These are phyloP conservation scores for Manduca sexta DNA, from an alignment of 1,140 invertebrate genomes.

Conservation along the genomic window DNA sequence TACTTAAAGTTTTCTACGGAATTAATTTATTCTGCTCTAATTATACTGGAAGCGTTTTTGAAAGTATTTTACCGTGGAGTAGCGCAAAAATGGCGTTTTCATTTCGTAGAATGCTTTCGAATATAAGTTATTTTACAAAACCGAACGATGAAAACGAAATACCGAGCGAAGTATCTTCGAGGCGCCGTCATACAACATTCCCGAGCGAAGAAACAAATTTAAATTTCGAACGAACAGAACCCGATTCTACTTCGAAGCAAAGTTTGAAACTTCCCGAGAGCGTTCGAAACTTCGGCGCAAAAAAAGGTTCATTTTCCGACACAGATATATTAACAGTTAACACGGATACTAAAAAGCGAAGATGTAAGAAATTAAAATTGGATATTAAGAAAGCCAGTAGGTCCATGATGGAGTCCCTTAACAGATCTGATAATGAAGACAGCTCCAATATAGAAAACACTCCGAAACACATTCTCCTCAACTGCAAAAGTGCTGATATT, in stretches of 20 bases:
- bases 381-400: slow-evolving; percentile 54
- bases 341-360: slow-evolving; percentile 19
- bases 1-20: neutral
- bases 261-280: slow-evolving; percentile 44
- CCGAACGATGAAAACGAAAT: slow-evolving; percentile 5
- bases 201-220: slow-evolving; percentile 10
- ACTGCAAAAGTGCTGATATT: slow-evolving; percentile 42
- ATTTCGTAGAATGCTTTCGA: slow-evolving; percentile 54
- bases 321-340: slow-evolving; percentile 40
- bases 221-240: slow-evolving; percentile 33
- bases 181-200: neutral
- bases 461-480: slow-evolving; percentile 48
- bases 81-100: slow-evolving; percentile 54
- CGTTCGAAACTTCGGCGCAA: slow-evolving; percentile 35
- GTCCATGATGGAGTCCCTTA: slow-evolving; percentile 26
- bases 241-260: slow-evolving; percentile 44
- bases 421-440: slow-evolving; percentile 15
- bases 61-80: neutral
- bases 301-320: slow-evolving; percentile 54
- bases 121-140: slow-evolving; percentile 60
- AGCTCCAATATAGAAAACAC: slow-evolving; percentile 50
- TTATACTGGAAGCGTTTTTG: neutral
- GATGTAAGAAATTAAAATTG: slow-evolving; percentile 46
- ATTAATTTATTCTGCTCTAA: neutral
- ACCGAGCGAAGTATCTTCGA: slow-evolving; percentile 6